Evolutionary conservation across 2,797 vertebrate genomes (phyloP).

Genomic region (Ctenosaura bakeri): DNA sequence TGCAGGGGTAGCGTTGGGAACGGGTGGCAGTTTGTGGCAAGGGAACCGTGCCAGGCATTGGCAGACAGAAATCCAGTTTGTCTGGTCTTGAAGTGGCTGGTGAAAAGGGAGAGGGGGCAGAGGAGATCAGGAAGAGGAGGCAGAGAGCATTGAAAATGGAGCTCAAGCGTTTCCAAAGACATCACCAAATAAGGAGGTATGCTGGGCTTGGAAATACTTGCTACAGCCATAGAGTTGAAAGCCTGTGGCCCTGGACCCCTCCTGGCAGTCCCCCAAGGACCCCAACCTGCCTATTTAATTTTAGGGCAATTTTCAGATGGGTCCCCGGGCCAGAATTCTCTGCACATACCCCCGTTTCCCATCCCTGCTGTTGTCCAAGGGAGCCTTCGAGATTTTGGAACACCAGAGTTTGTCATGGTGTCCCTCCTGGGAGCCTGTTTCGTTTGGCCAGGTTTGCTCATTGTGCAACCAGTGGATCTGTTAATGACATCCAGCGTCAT

Average conservation of each 20-base stretch:
- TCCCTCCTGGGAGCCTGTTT: neutral
- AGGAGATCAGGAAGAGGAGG: neutral
- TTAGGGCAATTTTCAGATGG: too few relatives aligned
- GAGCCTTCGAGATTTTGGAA: neutral
- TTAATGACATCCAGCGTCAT: neutral
- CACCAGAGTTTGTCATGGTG: neutral
- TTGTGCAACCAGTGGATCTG: neutral
- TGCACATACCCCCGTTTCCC: neutral
- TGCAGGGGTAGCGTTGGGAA: neutral
- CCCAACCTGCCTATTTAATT: too few relatives aligned
- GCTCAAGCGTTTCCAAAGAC: neutral
- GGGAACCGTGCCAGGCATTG: neutral
- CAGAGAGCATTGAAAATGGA: neutral
- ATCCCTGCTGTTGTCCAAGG: neutral
- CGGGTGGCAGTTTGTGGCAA: neutral
- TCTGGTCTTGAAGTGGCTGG: neutral
- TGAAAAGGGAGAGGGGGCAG: neutral
- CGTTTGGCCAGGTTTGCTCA: neutral
- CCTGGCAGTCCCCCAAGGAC: too few relatives aligned
- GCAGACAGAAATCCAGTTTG: too few relatives aligned
- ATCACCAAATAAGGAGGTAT: neutral
- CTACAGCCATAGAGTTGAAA: too few relatives aligned
- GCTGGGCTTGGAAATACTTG: neutral
- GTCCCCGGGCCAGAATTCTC: too few relatives aligned
- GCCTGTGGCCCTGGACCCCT: too few relatives aligned